These are phyloP conservation scores for Phoenicopterus ruber DNA, from an alignment of 2,113 vertebrate species.

Conservation along the genomic window DNA sequence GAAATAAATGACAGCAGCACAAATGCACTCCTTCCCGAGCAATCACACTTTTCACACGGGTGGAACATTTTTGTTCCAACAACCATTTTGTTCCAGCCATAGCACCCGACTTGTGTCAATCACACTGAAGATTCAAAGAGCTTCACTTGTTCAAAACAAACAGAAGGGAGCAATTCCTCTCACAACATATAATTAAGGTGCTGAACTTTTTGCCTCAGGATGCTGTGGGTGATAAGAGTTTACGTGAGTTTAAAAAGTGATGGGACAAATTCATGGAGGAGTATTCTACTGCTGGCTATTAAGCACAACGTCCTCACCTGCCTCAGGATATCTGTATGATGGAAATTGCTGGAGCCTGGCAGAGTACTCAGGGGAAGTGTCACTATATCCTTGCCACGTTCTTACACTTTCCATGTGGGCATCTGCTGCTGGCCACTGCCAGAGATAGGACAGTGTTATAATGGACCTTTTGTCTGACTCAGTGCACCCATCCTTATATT, in stretches of 20 bases:
- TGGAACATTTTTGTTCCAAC: constrained; percentile 40
- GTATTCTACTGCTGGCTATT: not conserved
- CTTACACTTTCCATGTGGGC: not conserved
- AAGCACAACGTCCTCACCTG: not conserved
- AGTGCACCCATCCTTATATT: not conserved
- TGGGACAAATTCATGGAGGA: not conserved
- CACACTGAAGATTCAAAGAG: constrained; percentile 14
- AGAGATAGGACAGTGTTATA: not conserved
- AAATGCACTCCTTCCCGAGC: not conserved
- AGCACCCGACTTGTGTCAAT: constrained; percentile 11
- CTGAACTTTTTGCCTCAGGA: not conserved
- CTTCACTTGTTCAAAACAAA: not conserved
- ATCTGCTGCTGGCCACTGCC: not conserved
- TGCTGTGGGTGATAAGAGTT: not conserved
- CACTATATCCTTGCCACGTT: not conserved
- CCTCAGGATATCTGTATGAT: not conserved
- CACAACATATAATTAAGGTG: not conserved
- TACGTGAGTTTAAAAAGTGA: not conserved
- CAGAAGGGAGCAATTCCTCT: not conserved
- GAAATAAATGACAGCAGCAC: not conserved
- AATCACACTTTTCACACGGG: constrained; percentile 4
- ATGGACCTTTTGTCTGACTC: not conserved
- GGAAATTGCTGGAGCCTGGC: not conserved
- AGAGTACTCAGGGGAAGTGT: not conserved
- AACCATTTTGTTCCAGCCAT: constrained; percentile 21